These are phyloP conservation scores for Baryphthengus martii DNA, from an alignment of 2,113 vertebrate species.

Conservation along the genomic window DNA sequence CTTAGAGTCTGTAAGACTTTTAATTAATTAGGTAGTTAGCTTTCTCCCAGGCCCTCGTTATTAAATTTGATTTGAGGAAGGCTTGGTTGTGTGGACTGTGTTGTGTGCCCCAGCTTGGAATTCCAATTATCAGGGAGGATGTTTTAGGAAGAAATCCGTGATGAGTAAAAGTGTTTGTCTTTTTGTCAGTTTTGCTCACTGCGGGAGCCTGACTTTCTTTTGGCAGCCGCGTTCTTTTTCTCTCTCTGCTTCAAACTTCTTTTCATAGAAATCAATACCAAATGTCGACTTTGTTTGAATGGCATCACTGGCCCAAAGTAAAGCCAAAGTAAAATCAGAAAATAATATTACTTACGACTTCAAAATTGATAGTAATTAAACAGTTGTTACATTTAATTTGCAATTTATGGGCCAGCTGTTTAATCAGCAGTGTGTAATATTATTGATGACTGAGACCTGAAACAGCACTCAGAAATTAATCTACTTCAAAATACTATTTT, in stretches of 20 bases:
- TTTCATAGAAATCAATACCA: not conserved
- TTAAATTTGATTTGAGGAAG: not conserved
- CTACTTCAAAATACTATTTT: not conserved
- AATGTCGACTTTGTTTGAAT: not conserved
- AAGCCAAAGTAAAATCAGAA: not conserved
- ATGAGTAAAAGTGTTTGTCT: not conserved
- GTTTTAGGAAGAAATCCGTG: not conserved
- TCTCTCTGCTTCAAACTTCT: not conserved
- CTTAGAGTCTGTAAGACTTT: not conserved
- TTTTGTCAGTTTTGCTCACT: conserved; percentile 9
- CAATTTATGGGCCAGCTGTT: not conserved
- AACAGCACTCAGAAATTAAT: not conserved
- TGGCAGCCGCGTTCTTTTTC: not conserved
- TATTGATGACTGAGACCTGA: not conserved
- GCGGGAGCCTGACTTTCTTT: not conserved
- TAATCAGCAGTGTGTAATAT: not conserved
- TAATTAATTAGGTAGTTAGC: not conserved
- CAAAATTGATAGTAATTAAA: not conserved
- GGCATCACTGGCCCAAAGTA: not conserved
- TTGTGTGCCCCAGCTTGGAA: not conserved
- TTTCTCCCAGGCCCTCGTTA: not conserved
- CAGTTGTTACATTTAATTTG: not conserved
- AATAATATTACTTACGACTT: not conserved
- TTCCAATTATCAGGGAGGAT: not conserved
- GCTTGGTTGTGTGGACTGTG: not conserved